Evolutionary conservation across 2,888 invertebrate species (phyloP), one percentile per base, ranked within the genome.

Genomic region (Pemphredon lugubris): DNA sequence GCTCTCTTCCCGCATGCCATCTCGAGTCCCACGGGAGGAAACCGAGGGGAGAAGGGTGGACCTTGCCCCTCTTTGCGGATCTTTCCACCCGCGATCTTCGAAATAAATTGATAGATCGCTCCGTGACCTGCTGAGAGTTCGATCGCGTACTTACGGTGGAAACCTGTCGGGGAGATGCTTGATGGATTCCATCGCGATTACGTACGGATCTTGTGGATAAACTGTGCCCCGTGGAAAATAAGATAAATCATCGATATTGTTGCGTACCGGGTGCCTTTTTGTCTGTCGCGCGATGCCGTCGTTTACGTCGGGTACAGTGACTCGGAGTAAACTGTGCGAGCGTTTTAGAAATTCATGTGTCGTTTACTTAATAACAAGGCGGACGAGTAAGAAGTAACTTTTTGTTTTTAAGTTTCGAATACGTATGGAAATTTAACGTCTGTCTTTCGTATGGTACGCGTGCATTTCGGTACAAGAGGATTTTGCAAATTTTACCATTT

Each of bases 21-120:
- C n/a, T 30, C 47, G 40, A 44, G 60, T 72, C 80, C 66, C 81
- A 39, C 4, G 77, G 68, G 79, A 79, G 14, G 14, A 34, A 42
- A 47, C 50, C 58, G 39, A 14, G 64, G 39, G 53, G 37, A 65
- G 58, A 53, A 39, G 37, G 30, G 59, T 50, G 40, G 39, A 44
- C n/a, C n/a, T n/a, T n/a, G n/a, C n/a, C 54, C 54, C 57, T 42
- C 42, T 64, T 51, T 53, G 16, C 60, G 50, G 54, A 65, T 75
- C 68, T 55, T 70, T 79, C 58, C 58, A 32, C 34, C 60, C 50
- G 18, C 21, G 47, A 20, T 58, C 54, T 53, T 55, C 14, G 13
- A 42, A 39, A 48, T 21, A 77, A 80, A 80, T 79, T 80, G 79
- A 80, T 72, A 77, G 80, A 79, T 77, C 66, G 77, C 42, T 48